Conservation (phyloP, 2,113 vertebrate species). For the Chloebia gouldiae region DNA sequence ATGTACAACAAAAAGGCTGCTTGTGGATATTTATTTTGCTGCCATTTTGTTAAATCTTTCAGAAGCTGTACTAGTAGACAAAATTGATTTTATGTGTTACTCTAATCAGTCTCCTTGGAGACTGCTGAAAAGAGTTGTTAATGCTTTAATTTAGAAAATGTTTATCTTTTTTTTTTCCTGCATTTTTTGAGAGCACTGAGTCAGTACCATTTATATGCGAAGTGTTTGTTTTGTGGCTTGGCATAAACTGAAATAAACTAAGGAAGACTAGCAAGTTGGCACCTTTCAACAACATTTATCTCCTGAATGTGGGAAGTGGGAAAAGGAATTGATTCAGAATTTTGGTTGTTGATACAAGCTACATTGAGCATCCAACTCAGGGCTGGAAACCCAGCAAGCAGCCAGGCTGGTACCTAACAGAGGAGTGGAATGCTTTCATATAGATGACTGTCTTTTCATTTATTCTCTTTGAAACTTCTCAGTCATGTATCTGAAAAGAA, state of each 20-base stretch:
- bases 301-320: background rate
- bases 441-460: background rate
- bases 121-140: background rate
- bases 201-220: background rate
- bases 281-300: background rate
- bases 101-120: background rate
- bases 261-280: background rate
- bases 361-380: background rate
- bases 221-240: background rate
- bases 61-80: background rate
- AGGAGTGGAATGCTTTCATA: background rate
- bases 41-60: background rate
- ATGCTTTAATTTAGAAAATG: background rate
- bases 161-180: background rate
- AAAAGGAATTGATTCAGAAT: background rate
- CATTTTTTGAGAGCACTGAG: background rate
- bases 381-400: background rate
- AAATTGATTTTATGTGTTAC: background rate
- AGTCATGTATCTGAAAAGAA: background rate
- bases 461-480: background rate
- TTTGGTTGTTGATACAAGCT: background rate
- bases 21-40: slow-evolving; percentile 2
- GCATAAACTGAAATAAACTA: background rate
- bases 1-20: background rate
- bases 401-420: background rate